phyloP scores from a whole-genome alignment of 2,797 vertebrate species.

The Borostomias antarcticus region DNA sequence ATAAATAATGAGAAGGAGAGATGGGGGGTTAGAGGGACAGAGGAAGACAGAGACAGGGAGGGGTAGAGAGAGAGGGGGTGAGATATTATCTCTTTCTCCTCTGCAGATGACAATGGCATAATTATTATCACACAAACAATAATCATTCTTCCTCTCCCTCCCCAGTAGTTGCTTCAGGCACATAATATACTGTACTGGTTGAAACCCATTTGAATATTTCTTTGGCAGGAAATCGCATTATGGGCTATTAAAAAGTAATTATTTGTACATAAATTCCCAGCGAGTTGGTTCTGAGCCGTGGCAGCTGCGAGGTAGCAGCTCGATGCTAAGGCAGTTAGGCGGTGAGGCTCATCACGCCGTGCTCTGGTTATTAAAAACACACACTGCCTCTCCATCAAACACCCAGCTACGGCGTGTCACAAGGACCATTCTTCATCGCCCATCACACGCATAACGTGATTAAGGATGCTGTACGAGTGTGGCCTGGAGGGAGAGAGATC shows the following conservation, averaged over 20 bases:
- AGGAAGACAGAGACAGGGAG: conserved; percentile 16
- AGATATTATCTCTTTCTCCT: conserved; percentile 67
- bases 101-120: conserved; percentile 75
- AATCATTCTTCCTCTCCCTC: conserved; percentile 77
- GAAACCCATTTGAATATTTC: conserved; percentile 87
- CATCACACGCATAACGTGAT: conserved; percentile 78
- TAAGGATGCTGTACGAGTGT: conserved; percentile 69
- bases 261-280: conserved; percentile 87
- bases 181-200: conserved; percentile 86
- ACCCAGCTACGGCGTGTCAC: conserved; percentile 61
- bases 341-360: conserved; percentile 66
- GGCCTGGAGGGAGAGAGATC: conserved; percentile 11
- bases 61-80: conserved; percentile 53
- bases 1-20: background rate
- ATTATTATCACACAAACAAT: conserved; percentile 83
- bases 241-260: conserved; percentile 89
- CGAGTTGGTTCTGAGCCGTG: conserved; percentile 77
- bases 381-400: conserved; percentile 80
- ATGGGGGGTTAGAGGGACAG: background rate
- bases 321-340: conserved; percentile 83
- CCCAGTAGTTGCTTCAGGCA: conserved; percentile 80
- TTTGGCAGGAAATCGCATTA: conserved; percentile 87
- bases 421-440: conserved; percentile 75
- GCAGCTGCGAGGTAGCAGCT: conserved; percentile 70
- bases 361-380: conserved; percentile 84